Evolutionary conservation across 2,888 invertebrate species (phyloP).

Genomic region (Tribolium freemani): DNA sequence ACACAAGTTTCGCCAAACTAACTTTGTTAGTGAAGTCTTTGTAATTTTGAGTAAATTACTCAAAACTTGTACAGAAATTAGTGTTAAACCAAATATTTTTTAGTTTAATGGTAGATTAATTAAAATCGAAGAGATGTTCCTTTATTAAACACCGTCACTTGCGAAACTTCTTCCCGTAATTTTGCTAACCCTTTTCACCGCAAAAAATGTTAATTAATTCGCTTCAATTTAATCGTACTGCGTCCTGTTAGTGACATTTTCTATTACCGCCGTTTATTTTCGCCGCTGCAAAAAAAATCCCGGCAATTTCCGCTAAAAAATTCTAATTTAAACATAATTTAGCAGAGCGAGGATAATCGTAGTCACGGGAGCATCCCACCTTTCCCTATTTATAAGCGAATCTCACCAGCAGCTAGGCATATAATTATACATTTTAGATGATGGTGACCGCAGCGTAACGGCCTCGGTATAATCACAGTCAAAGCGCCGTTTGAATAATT

Average conservation of each 20-base stretch:
- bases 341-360: slow-evolving; percentile 16
- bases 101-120: neutral
- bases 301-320: slow-evolving; percentile 10
- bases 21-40: neutral
- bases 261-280: neutral
- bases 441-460: slow-evolving; percentile 30
- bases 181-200: neutral
- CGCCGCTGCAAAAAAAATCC: neutral
- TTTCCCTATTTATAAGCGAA: slow-evolving; percentile 22
- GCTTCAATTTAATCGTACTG: neutral
- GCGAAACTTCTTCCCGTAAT: neutral
- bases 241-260: neutral
- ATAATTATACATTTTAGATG: slow-evolving; percentile 32
- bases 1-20: neutral
- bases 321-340: slow-evolving; percentile 15
- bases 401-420: slow-evolving; percentile 11
- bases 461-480: slow-evolving; percentile 23
- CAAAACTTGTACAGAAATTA: neutral
- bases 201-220: neutral
- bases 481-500: slow-evolving; percentile 15
- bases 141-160: neutral
- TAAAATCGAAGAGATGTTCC: neutral
- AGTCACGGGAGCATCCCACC: slow-evolving; percentile 6
- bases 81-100: neutral
- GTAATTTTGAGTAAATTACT: neutral